Evolutionary conservation across 2,113 vertebrate species (phyloP).

Genomic region (Lethenteron camtschaticum): DNA sequence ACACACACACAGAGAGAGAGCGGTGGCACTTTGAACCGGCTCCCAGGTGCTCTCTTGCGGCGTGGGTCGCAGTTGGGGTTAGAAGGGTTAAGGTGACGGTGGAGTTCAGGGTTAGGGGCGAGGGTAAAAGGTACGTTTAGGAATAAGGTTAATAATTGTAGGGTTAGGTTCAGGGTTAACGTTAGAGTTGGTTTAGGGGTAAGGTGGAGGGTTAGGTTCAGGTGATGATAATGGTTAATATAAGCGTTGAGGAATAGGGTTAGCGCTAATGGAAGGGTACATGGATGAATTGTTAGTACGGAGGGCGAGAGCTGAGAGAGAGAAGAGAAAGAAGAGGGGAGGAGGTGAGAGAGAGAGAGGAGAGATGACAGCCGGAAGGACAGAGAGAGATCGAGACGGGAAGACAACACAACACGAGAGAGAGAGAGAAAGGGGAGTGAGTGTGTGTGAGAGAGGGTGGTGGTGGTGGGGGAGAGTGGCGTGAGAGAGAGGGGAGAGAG

Average conservation of each 20-base stretch:
- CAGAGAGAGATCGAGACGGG: not conserved
- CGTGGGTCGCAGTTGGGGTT: too few species aligned
- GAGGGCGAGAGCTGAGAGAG: not conserved
- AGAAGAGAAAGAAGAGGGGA: not conserved
- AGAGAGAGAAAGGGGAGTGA: not conserved
- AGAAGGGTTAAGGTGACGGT: too few species aligned
- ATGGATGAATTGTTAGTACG: not conserved
- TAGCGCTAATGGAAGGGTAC: not conserved
- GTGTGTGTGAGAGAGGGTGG: not conserved
- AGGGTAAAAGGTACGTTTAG: too few species aligned
- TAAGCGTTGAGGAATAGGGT: not conserved
- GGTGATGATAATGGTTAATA: too few species aligned
- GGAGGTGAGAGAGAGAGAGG: not conserved
- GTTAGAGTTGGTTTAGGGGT: too few species aligned
- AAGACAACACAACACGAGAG: not conserved
- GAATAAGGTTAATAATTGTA: too few species aligned
- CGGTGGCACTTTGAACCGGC: too few species aligned
- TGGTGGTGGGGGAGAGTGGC: not conserved
- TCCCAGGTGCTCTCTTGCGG: too few species aligned
- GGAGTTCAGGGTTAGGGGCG: too few species aligned
- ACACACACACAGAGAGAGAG: too few species aligned
- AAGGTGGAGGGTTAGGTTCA: too few species aligned
- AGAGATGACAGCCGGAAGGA: not conserved
- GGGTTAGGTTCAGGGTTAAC: too few species aligned
- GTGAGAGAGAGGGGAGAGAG: not conserved